Evolutionary conservation across 2,113 vertebrate species (phyloP).

Genomic region (Lepidothrix coronata): DNA sequence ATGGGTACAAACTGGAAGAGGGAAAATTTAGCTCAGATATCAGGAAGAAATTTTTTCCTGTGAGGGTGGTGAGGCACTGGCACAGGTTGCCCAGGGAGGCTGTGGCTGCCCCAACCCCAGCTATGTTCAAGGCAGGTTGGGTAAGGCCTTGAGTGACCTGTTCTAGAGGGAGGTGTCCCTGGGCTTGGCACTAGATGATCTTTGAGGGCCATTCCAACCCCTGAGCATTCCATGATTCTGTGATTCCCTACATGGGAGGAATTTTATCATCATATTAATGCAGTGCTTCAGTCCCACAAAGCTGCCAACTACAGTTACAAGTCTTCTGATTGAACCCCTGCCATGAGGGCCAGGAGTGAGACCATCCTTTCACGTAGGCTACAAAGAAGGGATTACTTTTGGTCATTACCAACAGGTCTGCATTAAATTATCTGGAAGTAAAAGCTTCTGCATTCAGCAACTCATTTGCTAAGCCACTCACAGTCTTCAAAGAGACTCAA

Average conservation of each 20-base stretch:
- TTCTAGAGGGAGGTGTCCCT: background rate
- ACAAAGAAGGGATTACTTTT: conserved; percentile 40
- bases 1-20: background rate
- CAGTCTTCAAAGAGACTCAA: conserved; percentile 48
- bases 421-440: conserved; percentile 20
- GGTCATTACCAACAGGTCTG: conserved; percentile 46
- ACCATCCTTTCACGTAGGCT: background rate
- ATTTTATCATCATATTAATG: background rate
- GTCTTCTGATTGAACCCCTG: background rate
- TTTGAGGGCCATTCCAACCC: background rate
- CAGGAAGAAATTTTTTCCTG: background rate
- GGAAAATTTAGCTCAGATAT: background rate
- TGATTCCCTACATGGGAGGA: background rate
- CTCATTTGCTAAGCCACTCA: conserved; percentile 46
- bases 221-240: background rate
- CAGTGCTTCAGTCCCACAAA: background rate
- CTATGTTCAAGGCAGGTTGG: background rate
- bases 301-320: background rate
- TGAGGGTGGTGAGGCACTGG: background rate
- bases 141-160: background rate
- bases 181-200: background rate
- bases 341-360: background rate
- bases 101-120: background rate
- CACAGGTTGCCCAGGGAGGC: background rate
- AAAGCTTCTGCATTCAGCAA: conserved; percentile 48